Evolutionary conservation across 2,888 invertebrate species (phyloP), one percentile per base, ranked within the genome.

Genomic region (Cephus runcator): DNA sequence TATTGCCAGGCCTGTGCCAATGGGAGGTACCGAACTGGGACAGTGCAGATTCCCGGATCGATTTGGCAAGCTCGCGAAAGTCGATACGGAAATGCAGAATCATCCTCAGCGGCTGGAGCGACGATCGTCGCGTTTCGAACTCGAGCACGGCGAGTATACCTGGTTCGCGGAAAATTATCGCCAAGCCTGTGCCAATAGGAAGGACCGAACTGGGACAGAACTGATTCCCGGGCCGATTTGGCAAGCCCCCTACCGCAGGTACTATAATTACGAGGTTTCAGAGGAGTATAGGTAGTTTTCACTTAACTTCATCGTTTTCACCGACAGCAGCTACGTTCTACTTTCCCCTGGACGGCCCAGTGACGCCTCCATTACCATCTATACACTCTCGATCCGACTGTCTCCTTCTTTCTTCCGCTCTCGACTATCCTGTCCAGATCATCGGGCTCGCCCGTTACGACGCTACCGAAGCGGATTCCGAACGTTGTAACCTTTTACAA

Each of bases 291-390:
- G 85, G 82, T 81, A 86, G 88, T 90, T 90, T 90, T 90, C 90
- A 88, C 90, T 88, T 81, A 88, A 90, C 90, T 91, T 89, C 88
- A 90, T 90, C 88, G 89, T 90, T 91, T 90, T 90, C 91, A 90
- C 89, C 88, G 77, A 81, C 81, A 83, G 73, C 31, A 69, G 82
- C 85, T 82, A 77, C 87, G 90, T 90, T 91, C 90, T 89, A 90
- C 91, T 91, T 90, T 90, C 90, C 88, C 89, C 82, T 86, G 83
- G 79, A 76, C 75, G 75, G 15, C 35, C 74, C 74, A 34, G 33
- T 34, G 35, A 33, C 74, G 34, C 74, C 30, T 34, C 11, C 74
- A 12, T 33, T 15, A 6, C 74, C 34, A 34, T 30, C 33, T 74
- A 40, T 40, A 40, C 12, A 33, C 36, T 33, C n/a, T 33, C 74